Conservation (phyloP, 2,888 invertebrate genomes). For the Aporophyla lueneburgensis region DNA sequence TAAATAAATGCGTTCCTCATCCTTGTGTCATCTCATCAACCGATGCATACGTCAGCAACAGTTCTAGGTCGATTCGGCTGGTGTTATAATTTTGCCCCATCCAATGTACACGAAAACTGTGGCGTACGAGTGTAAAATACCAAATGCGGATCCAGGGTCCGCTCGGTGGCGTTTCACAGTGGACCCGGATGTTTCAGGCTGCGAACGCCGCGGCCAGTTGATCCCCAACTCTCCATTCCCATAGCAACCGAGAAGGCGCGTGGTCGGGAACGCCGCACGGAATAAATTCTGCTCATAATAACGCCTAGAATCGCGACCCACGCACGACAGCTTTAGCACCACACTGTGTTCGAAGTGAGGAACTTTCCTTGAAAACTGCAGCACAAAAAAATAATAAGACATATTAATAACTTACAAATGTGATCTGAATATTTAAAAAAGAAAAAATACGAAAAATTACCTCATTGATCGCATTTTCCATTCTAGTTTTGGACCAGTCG, state of each 20-base stretch:
- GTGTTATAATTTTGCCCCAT: conserved; percentile 82
- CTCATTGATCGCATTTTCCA: conserved; percentile 81
- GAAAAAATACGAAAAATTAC: no score
- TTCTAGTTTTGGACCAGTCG: conserved; percentile 81
- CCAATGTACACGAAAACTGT: conserved; percentile 87
- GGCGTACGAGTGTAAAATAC: conserved; percentile 85
- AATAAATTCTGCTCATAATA: conserved; percentile 83
- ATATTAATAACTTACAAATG: background rate
- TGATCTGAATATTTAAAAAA: no score
- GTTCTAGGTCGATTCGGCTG: conserved; percentile 60
- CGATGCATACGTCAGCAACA: conserved; percentile 1
- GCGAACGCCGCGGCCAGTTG: conserved; percentile 76
- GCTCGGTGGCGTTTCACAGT: conserved; percentile 70
- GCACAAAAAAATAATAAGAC: conserved; percentile 42
- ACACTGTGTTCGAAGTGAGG: conserved; percentile 84
- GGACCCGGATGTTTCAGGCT: conserved; percentile 48
- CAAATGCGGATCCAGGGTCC: conserved; percentile 73
- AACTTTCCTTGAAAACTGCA: conserved; percentile 84
- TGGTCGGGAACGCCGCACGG: conserved; percentile 82
- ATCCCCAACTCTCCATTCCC: conserved; percentile 87
- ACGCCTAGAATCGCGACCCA: conserved; percentile 84
- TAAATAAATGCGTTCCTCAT: conserved; percentile 27
- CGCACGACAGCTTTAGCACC: conserved; percentile 85
- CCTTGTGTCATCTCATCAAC: background rate
- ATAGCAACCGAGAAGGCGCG: conserved; percentile 84